Percentiles rank a stretch among this genome's conserved stretches.
These are phyloP conservation scores for Anas georgica DNA, from an alignment of 2,797 vertebrate genomes.

Conservation along the genomic window DNA sequence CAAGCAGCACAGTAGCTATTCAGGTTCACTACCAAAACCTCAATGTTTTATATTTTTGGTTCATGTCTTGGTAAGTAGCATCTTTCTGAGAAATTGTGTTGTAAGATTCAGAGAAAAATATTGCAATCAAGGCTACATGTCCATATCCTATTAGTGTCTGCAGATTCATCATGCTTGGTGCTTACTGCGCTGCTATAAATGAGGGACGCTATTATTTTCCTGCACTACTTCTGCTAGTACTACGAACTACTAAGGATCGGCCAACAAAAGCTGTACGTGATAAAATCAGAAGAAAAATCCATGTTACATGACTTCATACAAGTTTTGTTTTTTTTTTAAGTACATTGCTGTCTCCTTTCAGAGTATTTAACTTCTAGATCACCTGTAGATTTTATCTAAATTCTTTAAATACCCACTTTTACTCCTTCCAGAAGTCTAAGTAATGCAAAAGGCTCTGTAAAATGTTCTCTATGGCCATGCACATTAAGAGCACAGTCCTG, in stretches of 20 bases:
- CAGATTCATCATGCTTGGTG: neutral
- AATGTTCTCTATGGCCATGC: neutral
- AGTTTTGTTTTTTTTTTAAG: neutral
- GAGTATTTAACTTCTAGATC: neutral
- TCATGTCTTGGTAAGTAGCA: neutral
- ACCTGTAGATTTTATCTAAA: neutral
- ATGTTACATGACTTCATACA: neutral
- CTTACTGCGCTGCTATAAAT: neutral
- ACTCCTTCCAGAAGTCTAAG: neutral
- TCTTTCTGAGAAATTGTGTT: neutral
- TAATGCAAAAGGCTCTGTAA: neutral
- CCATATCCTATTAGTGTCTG: neutral
- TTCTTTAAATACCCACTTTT: neutral
- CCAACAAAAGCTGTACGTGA: neutral
- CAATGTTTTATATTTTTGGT: neutral
- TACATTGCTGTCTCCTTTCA: neutral
- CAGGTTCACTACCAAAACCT: neutral
- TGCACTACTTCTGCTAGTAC: neutral
- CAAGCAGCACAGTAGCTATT: neutral
- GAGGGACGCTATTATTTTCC: neutral
- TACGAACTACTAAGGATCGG: neutral
- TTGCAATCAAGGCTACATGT: fast-evolving
- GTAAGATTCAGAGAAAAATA: neutral
- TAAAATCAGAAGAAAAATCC: neutral
- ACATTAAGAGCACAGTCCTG: neutral